Evolutionary conservation across 1,140 invertebrate species (phyloP).

Genomic region (Reticulitermes speratus): DNA sequence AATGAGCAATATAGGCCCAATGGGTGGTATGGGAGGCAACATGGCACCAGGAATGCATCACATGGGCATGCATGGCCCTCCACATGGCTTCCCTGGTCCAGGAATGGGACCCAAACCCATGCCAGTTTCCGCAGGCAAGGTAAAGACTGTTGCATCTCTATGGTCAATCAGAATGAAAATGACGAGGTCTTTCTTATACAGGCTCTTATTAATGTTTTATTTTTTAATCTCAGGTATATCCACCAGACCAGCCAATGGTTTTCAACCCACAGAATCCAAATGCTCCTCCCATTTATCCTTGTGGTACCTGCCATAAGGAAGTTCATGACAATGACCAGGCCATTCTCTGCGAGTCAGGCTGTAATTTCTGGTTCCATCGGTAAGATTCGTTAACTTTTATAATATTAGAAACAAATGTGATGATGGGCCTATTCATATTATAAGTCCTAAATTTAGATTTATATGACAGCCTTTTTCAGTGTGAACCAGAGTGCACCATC

Average conservation of each 20-base stretch:
- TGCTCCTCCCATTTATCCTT: slow-evolving; percentile 95
- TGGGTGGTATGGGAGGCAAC: slow-evolving; percentile 37
- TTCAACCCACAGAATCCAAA: slow-evolving; percentile 98
- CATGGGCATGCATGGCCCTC: slow-evolving; percentile 49
- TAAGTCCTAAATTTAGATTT: no score
- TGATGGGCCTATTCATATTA: no score
- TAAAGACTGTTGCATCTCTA: slow-evolving; percentile 44
- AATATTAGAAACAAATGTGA: no score
- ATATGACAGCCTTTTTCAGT: no score
- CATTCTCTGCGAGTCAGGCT: slow-evolving; percentile 96
- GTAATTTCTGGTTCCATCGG: slow-evolving; percentile 99
- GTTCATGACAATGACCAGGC: slow-evolving; percentile 99
- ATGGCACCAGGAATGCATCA: slow-evolving; percentile 42
- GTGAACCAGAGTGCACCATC: no score
- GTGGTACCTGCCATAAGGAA: slow-evolving; percentile 96
- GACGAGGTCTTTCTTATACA: not conserved
- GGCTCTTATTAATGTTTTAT: not conserved
- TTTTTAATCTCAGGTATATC: slow-evolving; percentile 68
- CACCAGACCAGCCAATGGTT: slow-evolving; percentile 94
- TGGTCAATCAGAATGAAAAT: not conserved
- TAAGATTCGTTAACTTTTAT: slow-evolving; percentile 46
- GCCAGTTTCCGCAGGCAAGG: slow-evolving; percentile 87
- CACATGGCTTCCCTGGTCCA: slow-evolving; percentile 41
- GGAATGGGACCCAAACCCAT: slow-evolving; percentile 61
- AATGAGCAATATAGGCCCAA: slow-evolving; percentile 38